Evolutionary conservation across 2,113 vertebrate species (phyloP).

Genomic region (Acinonyx jubatus): DNA sequence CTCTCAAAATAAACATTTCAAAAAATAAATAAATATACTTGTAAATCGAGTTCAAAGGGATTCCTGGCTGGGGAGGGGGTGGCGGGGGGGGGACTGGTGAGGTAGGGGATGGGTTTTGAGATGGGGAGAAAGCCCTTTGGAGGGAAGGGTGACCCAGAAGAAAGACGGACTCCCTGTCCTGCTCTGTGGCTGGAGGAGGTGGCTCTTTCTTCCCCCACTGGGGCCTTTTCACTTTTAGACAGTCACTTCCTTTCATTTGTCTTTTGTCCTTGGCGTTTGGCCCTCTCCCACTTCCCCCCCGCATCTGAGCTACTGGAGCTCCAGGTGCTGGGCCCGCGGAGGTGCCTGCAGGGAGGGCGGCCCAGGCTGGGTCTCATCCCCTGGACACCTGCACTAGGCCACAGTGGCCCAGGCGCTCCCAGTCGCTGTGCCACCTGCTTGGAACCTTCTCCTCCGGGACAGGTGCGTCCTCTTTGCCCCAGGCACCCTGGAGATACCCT

Average conservation of each 20-base stretch:
- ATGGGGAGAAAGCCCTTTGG: background rate
- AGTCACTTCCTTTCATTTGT: background rate
- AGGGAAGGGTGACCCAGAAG: background rate
- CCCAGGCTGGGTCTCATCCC: background rate
- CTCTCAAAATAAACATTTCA: too few species aligned
- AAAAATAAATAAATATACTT: too few species aligned
- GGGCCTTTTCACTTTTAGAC: background rate
- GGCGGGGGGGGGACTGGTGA: too few species aligned
- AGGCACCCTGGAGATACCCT: background rate
- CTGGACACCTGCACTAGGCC: accelerated
- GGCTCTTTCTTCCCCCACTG: background rate
- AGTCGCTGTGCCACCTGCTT: accelerated
- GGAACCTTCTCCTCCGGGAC: background rate
- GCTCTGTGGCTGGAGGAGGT: accelerated
- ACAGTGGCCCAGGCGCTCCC: background rate
- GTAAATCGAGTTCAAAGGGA: background rate
- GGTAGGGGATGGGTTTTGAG: accelerated
- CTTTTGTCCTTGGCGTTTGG: accelerated
- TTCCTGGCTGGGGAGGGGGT: too few species aligned
- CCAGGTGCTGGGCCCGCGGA: accelerated
- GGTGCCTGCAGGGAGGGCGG: accelerated
- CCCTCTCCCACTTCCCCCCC: background rate
- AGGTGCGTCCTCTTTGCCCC: accelerated
- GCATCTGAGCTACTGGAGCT: background rate
- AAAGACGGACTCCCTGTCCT: accelerated